Percentiles rank a stretch among this genome's conserved stretches.
These are phyloP conservation scores for Poecile atricapillus DNA, from an alignment of 2,113 vertebrate genomes.

Conservation along the genomic window DNA sequence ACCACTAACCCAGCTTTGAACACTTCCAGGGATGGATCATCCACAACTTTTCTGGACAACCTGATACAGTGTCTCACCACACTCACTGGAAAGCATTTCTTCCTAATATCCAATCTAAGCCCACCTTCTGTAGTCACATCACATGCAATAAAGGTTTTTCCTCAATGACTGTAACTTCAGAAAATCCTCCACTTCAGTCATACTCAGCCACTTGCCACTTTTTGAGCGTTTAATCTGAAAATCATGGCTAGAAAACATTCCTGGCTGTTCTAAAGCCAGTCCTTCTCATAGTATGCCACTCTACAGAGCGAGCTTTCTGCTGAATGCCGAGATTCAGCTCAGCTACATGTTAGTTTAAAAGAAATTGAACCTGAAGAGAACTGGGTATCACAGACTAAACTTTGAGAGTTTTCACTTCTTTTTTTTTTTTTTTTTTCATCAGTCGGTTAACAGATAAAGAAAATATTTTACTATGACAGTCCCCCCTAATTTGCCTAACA, in stretches of 20 bases:
- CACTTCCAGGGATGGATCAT: neutral
- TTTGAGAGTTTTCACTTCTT: fast-evolving
- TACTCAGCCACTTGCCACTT: neutral
- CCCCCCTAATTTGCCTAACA: neutral
- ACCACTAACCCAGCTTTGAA: neutral
- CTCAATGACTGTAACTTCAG: neutral
- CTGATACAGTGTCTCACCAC: neutral
- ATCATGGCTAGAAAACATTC: neutral
- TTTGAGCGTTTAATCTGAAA: neutral
- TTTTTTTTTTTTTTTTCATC: neutral
- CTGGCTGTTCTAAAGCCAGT: neutral
- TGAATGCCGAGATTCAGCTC: neutral
- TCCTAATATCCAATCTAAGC: neutral
- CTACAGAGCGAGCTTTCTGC: neutral
- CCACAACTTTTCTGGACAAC: neutral
- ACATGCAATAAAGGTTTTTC: neutral
- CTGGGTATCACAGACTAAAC: neutral
- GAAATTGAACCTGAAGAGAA: neutral
- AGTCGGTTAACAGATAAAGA: neutral
- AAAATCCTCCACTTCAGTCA: neutral
- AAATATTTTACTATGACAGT: neutral
- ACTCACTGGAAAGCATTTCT: neutral
- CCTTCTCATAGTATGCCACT: neutral
- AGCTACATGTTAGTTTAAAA: neutral
- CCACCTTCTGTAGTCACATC: neutral